Evolutionary conservation across 2,888 invertebrate genomes (phyloP), one percentile per base, ranked within the genome.

Genomic region (Mesochorus sp.): DNA sequence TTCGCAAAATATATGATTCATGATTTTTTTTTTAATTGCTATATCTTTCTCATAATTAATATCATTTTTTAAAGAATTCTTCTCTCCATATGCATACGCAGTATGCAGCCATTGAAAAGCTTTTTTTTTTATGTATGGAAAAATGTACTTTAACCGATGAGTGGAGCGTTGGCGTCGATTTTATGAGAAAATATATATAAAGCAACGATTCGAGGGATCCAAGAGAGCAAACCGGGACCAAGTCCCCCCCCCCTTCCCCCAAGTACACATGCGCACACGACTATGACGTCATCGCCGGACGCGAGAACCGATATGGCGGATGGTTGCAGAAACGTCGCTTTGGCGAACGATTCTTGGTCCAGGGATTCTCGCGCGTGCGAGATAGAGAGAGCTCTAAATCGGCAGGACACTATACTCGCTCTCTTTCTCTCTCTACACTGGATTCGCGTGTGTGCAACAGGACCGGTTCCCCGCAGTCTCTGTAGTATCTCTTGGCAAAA

Each of bases 401-500:
- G 83, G 81, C 85, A 84, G 84, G 84, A 84, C 84, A 85, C 80
- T 81, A n/a, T 12, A 39, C 39, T 21, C 39, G 12, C 51, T 26
- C 28, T 47, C 44, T 21, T 21, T 47, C 47, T 47, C 53, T 31
- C 34, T 55, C 53, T 31, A 34, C 64, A 12, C 68, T 42, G 74
- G 68, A 75, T 77, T 75, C 62, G 71, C 37, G n/a, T n/a, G n/a
- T 55, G 66, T 51, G 71, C 71, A 61, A 39, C 79, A 55, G 79
- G 82, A 82, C 82, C 82, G 82, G 82, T 82, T 82, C 72, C 42
- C 49, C 17, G 37, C 24, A 51, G 39, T 57, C 49, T 79, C 72
- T 62, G 44, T 49, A 31, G 17, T 26, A 10, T 49, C 49, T 24
- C 24, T 3, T n/a, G 31, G 49, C 59, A 57, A 61, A 70, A 62